phyloP scores from a whole-genome alignment of 2,888 invertebrate genomes.

The Cryptops parisi region DNA sequence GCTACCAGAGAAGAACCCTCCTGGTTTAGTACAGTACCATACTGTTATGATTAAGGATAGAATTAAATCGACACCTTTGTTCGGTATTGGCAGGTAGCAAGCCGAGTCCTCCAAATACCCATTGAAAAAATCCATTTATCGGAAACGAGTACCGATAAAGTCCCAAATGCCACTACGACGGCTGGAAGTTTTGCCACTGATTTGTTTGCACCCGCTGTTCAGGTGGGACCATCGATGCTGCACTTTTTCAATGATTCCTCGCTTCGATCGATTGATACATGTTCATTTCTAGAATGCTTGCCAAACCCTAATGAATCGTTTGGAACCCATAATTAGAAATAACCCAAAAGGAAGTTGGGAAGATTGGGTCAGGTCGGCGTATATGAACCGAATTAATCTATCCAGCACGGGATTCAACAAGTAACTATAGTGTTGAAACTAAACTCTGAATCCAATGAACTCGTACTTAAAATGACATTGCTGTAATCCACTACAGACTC shows the following conservation, averaged over 20 bases:
- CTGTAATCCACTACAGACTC: no score
- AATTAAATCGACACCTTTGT: no score
- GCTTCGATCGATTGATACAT: not conserved
- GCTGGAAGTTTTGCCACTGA: not conserved
- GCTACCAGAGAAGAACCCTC: no score
- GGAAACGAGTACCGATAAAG: not conserved
- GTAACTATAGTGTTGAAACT: constrained; percentile 21
- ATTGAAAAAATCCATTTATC: not conserved
- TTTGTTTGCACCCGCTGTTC: not conserved
- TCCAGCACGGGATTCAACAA: constrained; percentile 68
- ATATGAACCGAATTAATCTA: constrained; percentile 57
- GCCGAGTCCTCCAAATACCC: not conserved
- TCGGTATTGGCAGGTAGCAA: not conserved
- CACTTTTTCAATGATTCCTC: not conserved
- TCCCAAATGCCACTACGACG: not conserved
- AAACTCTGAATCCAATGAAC: not conserved
- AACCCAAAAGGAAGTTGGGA: constrained; percentile 70
- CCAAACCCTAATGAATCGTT: constrained; percentile 49
- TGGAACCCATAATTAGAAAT: constrained; percentile 55
- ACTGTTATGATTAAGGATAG: no score
- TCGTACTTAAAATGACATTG: not conserved
- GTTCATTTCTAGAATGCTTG: constrained; percentile 51
- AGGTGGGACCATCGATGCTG: not conserved
- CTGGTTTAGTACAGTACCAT: no score
- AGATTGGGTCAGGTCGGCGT: constrained; percentile 63